A percentile compares a stretch with the other conserved stretches of the same genome.
Evolutionary conservation across 2,888 invertebrate species (phyloP).

Genomic region (Parnassius orleans): DNA sequence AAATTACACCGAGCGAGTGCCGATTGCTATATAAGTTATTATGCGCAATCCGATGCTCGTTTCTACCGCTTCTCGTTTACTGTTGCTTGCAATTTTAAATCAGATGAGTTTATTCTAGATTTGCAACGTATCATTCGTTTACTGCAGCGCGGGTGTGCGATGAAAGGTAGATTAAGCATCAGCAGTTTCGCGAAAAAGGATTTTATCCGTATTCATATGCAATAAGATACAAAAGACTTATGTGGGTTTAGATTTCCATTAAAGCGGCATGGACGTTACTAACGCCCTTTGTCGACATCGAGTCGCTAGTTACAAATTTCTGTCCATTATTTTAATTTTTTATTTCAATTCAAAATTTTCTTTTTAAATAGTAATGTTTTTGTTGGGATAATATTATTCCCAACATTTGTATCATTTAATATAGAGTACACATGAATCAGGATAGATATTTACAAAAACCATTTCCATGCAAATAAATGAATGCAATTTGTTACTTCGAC

Average conservation of each 20-base stretch:
- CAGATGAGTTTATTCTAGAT: slow-evolving; percentile 14
- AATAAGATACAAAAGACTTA: not conserved
- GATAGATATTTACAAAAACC: slow-evolving; percentile 2
- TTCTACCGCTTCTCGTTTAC: slow-evolving; percentile 3
- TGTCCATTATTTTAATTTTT: too few species aligned
- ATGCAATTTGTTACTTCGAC: slow-evolving; percentile 17
- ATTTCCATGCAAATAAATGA: slow-evolving; percentile 12
- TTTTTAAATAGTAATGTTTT: too few species aligned
- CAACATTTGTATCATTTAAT: not conserved
- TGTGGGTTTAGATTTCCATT: not conserved
- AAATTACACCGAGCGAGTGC: slow-evolving; percentile 5
- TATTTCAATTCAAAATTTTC: too few species aligned
- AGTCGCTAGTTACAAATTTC: too few species aligned
- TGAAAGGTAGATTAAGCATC: slow-evolving; percentile 17
- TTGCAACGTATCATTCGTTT: slow-evolving; percentile 2
- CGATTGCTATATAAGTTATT: slow-evolving; percentile 16
- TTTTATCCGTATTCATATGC: too few species aligned
- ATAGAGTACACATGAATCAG: not conserved
- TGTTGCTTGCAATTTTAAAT: slow-evolving; percentile 20
- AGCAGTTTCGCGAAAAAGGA: slow-evolving; percentile 7
- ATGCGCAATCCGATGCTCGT: slow-evolving; percentile 1
- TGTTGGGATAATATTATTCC: too few species aligned
- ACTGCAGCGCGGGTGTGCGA: not conserved
- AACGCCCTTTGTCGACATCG: too few species aligned
- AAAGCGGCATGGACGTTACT: too few species aligned